Conservation (phyloP, 2,113 vertebrate species). For the Seriola quinqueradiata region DNA sequence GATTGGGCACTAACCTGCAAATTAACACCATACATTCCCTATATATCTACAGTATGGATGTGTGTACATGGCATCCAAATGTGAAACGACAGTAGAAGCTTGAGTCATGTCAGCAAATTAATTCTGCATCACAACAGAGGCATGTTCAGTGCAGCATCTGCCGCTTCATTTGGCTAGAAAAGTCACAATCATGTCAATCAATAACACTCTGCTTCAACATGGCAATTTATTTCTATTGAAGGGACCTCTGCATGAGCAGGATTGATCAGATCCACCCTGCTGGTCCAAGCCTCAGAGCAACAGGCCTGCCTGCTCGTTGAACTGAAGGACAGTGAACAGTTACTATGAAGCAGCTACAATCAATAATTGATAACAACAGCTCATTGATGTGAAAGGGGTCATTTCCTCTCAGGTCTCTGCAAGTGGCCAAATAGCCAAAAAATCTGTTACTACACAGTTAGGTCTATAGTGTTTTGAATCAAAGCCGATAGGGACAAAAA, state of each 20-base stretch:
- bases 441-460: too few species aligned
- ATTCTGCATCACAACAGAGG: neutral
- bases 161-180: slow-evolving; percentile 1
- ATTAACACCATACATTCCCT: neutral
- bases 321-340: too few species aligned
- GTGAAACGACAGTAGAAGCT: neutral
- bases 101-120: neutral
- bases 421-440: too few species aligned
- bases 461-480: too few species aligned
- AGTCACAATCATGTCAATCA: slow-evolving; percentile 26
- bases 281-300: neutral
- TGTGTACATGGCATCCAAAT: neutral
- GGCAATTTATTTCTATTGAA: slow-evolving; percentile 13
- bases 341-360: neutral
- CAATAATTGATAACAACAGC: neutral
- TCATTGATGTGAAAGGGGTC: neutral
- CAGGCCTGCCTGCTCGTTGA: neutral
- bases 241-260: neutral
- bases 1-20: neutral
- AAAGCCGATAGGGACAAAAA: too few species aligned
- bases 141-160: neutral
- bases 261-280: neutral
- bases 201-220: neutral
- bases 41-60: neutral
- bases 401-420: neutral